These are phyloP conservation scores for Subacronicta megacephala DNA, from an alignment of 2,888 invertebrate genomes.

Conservation along the genomic window DNA sequence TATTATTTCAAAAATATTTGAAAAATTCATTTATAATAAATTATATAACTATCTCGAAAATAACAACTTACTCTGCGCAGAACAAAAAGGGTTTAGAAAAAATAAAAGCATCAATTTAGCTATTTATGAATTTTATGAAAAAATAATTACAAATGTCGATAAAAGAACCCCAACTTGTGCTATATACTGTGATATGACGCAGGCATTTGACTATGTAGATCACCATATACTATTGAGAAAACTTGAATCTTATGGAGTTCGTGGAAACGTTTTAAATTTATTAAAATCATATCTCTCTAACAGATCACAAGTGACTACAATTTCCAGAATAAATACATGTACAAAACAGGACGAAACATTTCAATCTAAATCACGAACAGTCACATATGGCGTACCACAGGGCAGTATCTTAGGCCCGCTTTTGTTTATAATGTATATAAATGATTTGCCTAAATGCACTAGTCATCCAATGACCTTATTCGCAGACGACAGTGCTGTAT, in stretches of 20 bases:
- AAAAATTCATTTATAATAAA: not conserved
- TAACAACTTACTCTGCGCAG: not conserved
- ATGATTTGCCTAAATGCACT: not conserved
- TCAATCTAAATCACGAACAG: slow-evolving; percentile 4
- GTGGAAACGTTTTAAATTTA: too few species aligned
- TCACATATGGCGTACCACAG: slow-evolving; percentile 8
- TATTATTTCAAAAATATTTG: too few species aligned
- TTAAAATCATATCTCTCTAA: too few species aligned
- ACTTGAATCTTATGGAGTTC: slow-evolving; percentile 1
- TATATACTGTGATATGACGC: slow-evolving; percentile 11
- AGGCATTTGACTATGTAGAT: slow-evolving; percentile 6
- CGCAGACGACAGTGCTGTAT: slow-evolving; percentile 12
- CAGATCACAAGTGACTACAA: slow-evolving; percentile 3
- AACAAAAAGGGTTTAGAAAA: not conserved
- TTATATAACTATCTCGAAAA: not conserved
- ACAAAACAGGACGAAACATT: slow-evolving; percentile 7
- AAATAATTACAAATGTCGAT: slow-evolving; percentile 3
- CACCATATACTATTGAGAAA: slow-evolving; percentile 2
- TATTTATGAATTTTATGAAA: slow-evolving; percentile 5
- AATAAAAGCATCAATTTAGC: slow-evolving; percentile 1
- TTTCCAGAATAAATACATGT: slow-evolving; percentile 6
- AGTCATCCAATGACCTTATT: slow-evolving; percentile 11
- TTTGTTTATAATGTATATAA: too few species aligned
- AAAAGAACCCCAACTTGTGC: slow-evolving; percentile 3
- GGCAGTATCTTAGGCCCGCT: not conserved